Evolutionary conservation across 1,140 invertebrate genomes (phyloP), one percentile per base, ranked within the genome.

Genomic region (Heliothis virescens): DNA sequence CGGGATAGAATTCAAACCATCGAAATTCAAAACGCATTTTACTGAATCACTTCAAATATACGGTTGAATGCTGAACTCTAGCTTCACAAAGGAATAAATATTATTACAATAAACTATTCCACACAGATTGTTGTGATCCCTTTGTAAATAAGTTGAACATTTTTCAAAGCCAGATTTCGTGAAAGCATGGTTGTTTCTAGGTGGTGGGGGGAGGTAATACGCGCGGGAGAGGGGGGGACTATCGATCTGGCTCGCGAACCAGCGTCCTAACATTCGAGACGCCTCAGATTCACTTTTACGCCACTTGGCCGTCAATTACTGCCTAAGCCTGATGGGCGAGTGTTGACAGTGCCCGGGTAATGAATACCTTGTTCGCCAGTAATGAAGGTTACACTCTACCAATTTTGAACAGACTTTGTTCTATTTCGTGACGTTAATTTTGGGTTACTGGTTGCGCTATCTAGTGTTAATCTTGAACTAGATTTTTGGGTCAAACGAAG

Each of bases 221-320:
- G 53, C 52, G 48, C 48, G 79, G 18, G 15, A 62, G 48, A 60
- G 18, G 75, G 75, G 57, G 67, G 75, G 67, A 55, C 47, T 87
- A 87, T 87, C 83, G 86, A 87, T 86, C 82, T 75, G 60, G 48
- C 74, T 69, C 57, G 74, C 65, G 76, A 75, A 59, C 69, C 67
- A 75, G 67, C 83, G 83, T 82, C 82, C 78, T 63, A 75, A 71
- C 81, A 84, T 81, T 80, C 78, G 79, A 83, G 82, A 75, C 60
- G 65, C 47, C 71, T 84, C 63, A 84, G 84, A 86, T 86, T 85
- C 82, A 87, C 85, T 88, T 88, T 88, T 87, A 83, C 84, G 85
- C 85, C 82, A 83, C 82, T 85, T 88, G 83, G 34, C 34, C 83
- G 84, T 85, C 85, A 88, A 85, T 88, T 85, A 88, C 85, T 82